Evolutionary conservation across 2,888 invertebrate genomes (phyloP).

Genomic region (Pachycephus smyrnensis): DNA sequence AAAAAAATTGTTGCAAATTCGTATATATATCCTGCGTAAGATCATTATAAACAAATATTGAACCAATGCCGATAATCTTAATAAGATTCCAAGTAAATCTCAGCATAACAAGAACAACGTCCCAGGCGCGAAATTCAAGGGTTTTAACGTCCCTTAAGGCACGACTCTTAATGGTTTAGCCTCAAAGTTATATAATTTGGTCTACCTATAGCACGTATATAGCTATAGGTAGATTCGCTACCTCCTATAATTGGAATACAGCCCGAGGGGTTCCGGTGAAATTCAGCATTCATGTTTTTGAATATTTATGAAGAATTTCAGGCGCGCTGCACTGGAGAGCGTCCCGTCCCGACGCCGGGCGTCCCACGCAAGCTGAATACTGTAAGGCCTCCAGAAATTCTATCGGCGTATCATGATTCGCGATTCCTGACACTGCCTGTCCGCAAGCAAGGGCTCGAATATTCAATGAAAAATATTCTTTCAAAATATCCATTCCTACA

Average conservation of each 20-base stretch:
- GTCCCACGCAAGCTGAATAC: not conserved
- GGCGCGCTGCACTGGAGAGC: constrained; percentile 14
- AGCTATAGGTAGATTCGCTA: not conserved
- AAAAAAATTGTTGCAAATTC: not conserved
- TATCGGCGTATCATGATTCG: not conserved
- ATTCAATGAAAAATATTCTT: not conserved
- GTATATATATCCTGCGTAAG: not conserved
- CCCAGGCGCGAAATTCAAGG: not conserved
- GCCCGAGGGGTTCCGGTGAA: constrained; percentile 4
- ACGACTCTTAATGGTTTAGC: not conserved
- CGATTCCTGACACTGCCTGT: not conserved
- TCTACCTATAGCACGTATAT: not conserved
- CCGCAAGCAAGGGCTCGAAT: not conserved
- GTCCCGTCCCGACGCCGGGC: constrained; percentile 23
- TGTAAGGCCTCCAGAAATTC: not conserved
- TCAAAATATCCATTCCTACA: not conserved
- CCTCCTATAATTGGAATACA: not conserved
- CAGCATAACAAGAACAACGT: not conserved
- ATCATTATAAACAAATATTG: not conserved
- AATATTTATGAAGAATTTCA: constrained; percentile 33
- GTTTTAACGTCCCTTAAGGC: not conserved
- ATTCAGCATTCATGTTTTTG: constrained; percentile 22
- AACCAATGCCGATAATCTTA: not conserved
- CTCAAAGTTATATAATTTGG: not conserved
- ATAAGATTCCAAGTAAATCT: not conserved